phyloP scores from a whole-genome alignment of 2,888 invertebrate species.

The Hyposoter dolosus region DNA sequence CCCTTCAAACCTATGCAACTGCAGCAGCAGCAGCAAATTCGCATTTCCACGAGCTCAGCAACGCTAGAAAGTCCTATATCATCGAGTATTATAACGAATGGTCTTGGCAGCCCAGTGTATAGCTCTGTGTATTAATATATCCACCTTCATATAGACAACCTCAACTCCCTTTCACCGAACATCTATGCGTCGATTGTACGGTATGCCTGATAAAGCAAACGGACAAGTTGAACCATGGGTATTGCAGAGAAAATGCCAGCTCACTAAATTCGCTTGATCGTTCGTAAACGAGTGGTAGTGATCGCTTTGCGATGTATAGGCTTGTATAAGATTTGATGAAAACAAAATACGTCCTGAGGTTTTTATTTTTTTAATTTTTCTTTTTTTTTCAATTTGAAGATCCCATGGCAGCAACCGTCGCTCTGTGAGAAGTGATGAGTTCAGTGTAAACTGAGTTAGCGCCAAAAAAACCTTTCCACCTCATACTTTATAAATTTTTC shows the following conservation, averaged over 20 bases:
- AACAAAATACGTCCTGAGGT: not conserved
- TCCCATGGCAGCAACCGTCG: not conserved
- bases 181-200: constrained; percentile 30
- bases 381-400: not conserved
- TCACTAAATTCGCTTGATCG: constrained; percentile 5
- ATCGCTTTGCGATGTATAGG: not conserved
- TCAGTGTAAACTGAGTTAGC: not conserved
- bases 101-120: constrained; percentile 31
- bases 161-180: constrained; percentile 24
- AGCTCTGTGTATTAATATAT: constrained; percentile 50
- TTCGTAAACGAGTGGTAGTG: not conserved
- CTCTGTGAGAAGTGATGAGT: not conserved
- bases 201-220: constrained; percentile 24
- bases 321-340: not conserved
- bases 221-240: constrained; percentile 11
- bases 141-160: constrained; percentile 20
- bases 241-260: constrained; percentile 17
- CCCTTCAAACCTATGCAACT: constrained; percentile 49
- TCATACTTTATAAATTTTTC: not conserved
- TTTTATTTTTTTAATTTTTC: not conserved
- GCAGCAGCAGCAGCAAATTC: constrained; percentile 60
- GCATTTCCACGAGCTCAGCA: constrained; percentile 66
- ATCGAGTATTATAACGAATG: constrained; percentile 63
- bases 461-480: not conserved
- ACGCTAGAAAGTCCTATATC: constrained; percentile 46